Conservation (phyloP, 2,797 vertebrate genomes). For the Scleropages formosus region DNA sequence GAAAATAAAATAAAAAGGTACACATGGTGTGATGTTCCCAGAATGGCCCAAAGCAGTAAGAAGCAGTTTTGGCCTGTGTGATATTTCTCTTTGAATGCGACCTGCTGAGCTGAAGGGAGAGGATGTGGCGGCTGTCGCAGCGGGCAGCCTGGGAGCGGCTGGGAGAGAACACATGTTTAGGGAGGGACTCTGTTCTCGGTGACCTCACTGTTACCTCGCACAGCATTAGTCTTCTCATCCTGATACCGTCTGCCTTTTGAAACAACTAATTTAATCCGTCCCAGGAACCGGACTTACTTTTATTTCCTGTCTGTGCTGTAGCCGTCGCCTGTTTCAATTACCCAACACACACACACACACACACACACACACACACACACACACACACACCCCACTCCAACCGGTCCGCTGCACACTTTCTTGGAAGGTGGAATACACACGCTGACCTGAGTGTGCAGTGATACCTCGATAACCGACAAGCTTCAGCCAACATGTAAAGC, state of each 20-base stretch:
- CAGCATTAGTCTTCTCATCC: conserved; percentile 73
- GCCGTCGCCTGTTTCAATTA: conserved; percentile 86
- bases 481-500: conserved; percentile 58
- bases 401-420: conserved; percentile 75
- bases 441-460: conserved; percentile 75
- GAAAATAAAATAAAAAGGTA: background rate
- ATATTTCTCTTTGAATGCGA: background rate
- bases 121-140: background rate
- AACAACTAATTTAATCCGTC: conserved; percentile 83
- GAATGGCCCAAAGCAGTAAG: background rate
- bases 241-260: conserved; percentile 82
- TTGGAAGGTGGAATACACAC: conserved; percentile 76
- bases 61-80: background rate
- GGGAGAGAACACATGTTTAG: conserved; percentile 60
- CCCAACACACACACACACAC: conserved; percentile 71
- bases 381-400: conserved; percentile 59
- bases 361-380: conserved; percentile 63
- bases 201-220: conserved; percentile 80
- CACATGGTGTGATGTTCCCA: no score
- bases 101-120: background rate
- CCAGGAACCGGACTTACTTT: conserved; percentile 77
- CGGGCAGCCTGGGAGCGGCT: background rate
- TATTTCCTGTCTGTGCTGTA: conserved; percentile 80
- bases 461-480: conserved; percentile 55
- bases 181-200: conserved; percentile 62